These are phyloP conservation scores for Bungarus multicinctus DNA, from an alignment of 2,113 vertebrate genomes.

Conservation along the genomic window DNA sequence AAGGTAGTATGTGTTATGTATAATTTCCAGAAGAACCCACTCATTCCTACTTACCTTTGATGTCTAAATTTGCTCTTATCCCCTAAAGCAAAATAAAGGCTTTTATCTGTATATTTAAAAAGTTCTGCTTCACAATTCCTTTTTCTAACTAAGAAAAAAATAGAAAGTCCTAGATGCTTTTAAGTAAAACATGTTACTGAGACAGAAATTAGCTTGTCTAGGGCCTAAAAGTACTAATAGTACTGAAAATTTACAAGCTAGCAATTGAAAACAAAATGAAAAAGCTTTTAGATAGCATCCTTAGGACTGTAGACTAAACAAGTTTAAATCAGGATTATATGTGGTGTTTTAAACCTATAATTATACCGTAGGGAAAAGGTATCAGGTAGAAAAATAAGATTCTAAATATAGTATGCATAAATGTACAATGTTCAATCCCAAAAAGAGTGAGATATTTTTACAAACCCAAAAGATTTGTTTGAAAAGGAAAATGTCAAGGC, in stretches of 20 bases:
- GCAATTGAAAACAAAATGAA: not conserved
- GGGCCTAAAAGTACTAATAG: not conserved
- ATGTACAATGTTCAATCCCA: not conserved
- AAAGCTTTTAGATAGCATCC: not conserved
- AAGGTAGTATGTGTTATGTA: not conserved
- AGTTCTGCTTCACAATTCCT: not conserved
- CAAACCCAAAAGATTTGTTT: not conserved
- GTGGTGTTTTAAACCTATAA: not conserved
- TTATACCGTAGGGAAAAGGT: not conserved
- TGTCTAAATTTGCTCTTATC: not conserved
- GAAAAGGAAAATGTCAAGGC: not conserved
- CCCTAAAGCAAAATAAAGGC: not conserved
- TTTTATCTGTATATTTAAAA: not conserved
- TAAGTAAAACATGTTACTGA: not conserved
- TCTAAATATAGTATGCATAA: not conserved
- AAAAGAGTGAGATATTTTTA: not conserved
- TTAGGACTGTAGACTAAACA: not conserved
- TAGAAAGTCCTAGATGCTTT: not conserved
- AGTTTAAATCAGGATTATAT: constrained; percentile 4
- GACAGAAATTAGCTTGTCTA: not conserved
- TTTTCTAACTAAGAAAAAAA: not conserved
- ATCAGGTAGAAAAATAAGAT: not conserved
- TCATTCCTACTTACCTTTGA: not conserved
- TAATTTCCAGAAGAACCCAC: not conserved
- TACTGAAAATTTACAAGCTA: not conserved